Percentiles rank a stretch among this genome's conserved stretches.
These are phyloP conservation scores for Trichonephila clavata DNA, from an alignment of 1,140 invertebrate species.

Conservation along the genomic window DNA sequence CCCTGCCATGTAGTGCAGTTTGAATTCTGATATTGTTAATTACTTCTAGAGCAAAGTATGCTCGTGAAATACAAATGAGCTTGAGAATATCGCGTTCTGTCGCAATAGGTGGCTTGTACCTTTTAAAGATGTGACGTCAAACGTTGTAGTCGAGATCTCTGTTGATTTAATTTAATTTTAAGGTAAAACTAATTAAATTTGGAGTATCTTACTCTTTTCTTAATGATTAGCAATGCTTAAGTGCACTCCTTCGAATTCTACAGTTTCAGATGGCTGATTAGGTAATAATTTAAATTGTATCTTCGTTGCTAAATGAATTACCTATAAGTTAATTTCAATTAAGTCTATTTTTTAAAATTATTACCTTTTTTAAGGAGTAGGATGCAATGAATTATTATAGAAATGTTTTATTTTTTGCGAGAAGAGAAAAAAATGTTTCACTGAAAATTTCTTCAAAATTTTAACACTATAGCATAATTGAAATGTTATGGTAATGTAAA, in stretches of 20 bases:
- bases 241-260: conserved; percentile 21
- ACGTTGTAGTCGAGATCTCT: not conserved
- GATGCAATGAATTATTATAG: too few relatives aligned
- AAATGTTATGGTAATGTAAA: too few relatives aligned
- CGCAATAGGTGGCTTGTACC: conserved; percentile 5
- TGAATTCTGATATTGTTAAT: conserved; percentile 61
- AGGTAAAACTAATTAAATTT: conserved; percentile 72
- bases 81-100: conserved; percentile 19
- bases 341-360: too few relatives aligned
- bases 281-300: conserved; percentile 68
- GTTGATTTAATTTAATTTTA: conserved; percentile 72
- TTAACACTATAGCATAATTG: too few relatives aligned
- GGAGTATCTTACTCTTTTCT: conserved; percentile 42
- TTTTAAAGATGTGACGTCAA: conserved; percentile 28
- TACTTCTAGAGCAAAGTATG: conserved; percentile 51
- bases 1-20: conserved; percentile 20
- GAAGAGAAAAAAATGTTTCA: too few relatives aligned
- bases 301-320: conserved; percentile 62
- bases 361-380: too few relatives aligned
- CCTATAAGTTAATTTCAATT: conserved; percentile 6
- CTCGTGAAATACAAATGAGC: conserved; percentile 73
- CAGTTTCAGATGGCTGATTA: conserved; percentile 40
- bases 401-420: too few relatives aligned
- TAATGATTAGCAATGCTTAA: conserved; percentile 72
- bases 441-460: too few relatives aligned